Percentiles rank a stretch among this genome's conserved stretches.
These are phyloP conservation scores for Limnodromus scolopaceus DNA, from an alignment of 2,797 vertebrate species.

Conservation along the genomic window DNA sequence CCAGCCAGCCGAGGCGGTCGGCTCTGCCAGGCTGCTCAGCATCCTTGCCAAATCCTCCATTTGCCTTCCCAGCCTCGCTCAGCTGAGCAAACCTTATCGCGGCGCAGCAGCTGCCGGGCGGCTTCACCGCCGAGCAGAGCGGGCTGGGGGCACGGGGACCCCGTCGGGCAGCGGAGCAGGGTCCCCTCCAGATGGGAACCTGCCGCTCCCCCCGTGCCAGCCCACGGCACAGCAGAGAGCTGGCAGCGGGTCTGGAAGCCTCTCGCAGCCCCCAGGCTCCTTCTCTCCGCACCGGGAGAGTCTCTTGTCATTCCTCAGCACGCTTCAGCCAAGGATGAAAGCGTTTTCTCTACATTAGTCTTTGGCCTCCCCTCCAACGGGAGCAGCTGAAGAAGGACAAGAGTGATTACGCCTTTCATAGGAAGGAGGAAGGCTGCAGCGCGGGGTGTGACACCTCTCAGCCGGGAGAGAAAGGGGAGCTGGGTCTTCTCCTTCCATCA, in stretches of 20 bases:
- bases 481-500: not conserved
- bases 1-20: not conserved
- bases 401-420: not conserved
- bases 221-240: accelerated
- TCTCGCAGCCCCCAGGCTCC: not conserved
- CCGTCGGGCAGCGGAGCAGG: accelerated
- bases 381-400: not conserved
- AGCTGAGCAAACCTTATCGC: not conserved
- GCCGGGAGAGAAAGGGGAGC: not conserved
- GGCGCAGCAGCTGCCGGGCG: not conserved
- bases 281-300: accelerated
- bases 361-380: not conserved
- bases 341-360: not conserved
- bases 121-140: not conserved
- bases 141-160: not conserved
- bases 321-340: not conserved
- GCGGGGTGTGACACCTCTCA: accelerated
- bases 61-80: not conserved
- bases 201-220: not conserved
- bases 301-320: not conserved
- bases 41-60: not conserved
- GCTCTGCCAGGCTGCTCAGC: not conserved
- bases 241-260: not conserved
- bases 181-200: accelerated
- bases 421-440: not conserved